Conservation (phyloP, 2,888 invertebrate genomes). For the Rhorus exstirpatorius region DNA sequence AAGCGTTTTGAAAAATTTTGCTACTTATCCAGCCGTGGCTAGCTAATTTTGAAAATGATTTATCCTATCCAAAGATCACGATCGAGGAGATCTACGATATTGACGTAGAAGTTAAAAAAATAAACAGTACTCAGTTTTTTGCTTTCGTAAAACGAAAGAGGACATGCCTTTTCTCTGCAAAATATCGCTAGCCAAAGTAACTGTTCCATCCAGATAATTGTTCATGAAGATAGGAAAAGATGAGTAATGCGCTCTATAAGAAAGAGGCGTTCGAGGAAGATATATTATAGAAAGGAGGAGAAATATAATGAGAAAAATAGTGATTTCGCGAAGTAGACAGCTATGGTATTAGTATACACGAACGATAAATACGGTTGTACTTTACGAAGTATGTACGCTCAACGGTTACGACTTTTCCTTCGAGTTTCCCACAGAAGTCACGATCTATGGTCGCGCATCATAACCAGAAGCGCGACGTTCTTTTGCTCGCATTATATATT, state of each 20-base stretch:
- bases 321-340: conserved; percentile 44
- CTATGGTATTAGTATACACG: conserved; percentile 49
- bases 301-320: conserved; percentile 54
- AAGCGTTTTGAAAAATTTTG: too few relatives aligned
- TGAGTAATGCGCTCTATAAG: conserved; percentile 20
- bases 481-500: conserved; percentile 54
- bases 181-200: conserved; percentile 18
- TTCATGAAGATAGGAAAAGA: conserved; percentile 1
- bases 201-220: conserved; percentile 6
- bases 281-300: conserved; percentile 27
- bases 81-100: too few relatives aligned
- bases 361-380: conserved; percentile 65
- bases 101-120: too few relatives aligned
- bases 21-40: too few relatives aligned
- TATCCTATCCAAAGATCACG: too few relatives aligned
- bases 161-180: conserved; percentile 3
- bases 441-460: conserved; percentile 85
- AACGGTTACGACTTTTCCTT: conserved; percentile 82
- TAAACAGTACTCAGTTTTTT: too few relatives aligned
- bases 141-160: not conserved
- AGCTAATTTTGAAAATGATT: too few relatives aligned
- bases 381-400: conserved; percentile 42
- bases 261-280: conserved; percentile 27
- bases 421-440: conserved; percentile 86
- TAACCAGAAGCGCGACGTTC: conserved; percentile 75